These are phyloP conservation scores for Rattus norvegicus DNA, from an alignment of 2,113 vertebrate species.

Conservation along the genomic window DNA sequence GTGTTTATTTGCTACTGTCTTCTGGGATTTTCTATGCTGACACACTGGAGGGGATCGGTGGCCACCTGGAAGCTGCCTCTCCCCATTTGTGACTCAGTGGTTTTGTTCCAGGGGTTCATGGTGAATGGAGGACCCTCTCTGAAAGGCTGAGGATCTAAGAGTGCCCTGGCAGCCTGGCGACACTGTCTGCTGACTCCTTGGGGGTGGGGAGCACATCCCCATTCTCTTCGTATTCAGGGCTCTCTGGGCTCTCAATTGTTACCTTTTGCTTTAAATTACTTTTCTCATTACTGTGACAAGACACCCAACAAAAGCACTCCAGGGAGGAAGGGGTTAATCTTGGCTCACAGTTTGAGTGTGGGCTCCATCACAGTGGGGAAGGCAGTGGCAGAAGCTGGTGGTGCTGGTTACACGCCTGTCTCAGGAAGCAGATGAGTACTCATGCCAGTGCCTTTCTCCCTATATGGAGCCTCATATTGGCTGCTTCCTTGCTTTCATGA, in stretches of 20 bases:
- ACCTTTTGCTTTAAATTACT: neutral
- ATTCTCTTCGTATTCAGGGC: neutral
- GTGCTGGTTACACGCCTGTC: neutral
- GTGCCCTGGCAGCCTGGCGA: neutral
- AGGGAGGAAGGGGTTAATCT: neutral
- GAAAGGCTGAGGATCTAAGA: neutral
- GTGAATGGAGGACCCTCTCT: neutral
- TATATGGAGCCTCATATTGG: neutral
- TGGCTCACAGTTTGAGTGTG: neutral
- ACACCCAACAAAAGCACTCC: neutral
- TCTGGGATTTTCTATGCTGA: neutral
- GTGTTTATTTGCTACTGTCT: neutral
- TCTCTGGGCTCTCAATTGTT: neutral
- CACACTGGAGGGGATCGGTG: neutral
- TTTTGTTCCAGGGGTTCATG: neutral
- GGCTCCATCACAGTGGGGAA: neutral
- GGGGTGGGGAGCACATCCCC: no score
- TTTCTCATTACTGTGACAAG: neutral
- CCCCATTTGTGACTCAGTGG: neutral
- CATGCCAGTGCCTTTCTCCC: fast-evolving
- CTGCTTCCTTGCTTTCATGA: neutral
- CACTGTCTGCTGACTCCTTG: neutral
- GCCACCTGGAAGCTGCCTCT: neutral
- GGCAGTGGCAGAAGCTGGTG: neutral
- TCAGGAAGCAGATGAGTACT: neutral